phyloP scores from a whole-genome alignment of 1,140 invertebrate species.

The Caerostris extrusa region DNA sequence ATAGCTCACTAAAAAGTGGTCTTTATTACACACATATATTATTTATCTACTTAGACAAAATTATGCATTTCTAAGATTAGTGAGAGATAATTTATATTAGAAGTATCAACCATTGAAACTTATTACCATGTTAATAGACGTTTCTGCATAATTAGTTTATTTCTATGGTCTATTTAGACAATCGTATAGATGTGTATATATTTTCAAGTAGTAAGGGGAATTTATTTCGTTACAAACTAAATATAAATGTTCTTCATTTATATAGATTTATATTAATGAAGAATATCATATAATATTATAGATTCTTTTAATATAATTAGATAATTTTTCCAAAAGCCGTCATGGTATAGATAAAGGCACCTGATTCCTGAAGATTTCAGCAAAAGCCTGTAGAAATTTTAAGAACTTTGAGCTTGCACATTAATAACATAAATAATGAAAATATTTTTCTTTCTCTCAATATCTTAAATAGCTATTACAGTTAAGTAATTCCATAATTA shows the following conservation, averaged over 20 bases:
- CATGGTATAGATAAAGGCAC: conserved; percentile 3
- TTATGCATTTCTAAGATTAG: not conserved
- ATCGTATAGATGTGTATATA: no score
- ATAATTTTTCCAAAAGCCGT: not conserved
- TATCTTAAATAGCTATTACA: not conserved
- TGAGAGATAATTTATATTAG: not conserved
- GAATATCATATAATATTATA: not conserved
- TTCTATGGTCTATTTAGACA: no score
- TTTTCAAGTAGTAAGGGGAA: no score
- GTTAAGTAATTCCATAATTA: not conserved
- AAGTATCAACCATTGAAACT: no score
- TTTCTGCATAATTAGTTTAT: no score
- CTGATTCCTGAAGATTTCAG: not conserved
- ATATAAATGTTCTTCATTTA: no score
- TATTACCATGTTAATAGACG: no score
- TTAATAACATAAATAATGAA: not conserved
- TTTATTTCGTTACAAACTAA: no score
- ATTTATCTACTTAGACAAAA: not conserved
- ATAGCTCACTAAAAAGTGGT: not conserved
- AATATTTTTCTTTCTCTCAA: not conserved
- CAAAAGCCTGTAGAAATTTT: not conserved
- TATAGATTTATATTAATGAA: no score
- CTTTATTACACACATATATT: not conserved
- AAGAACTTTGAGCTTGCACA: not conserved
- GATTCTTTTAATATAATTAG: not conserved